These are phyloP conservation scores for Turnix velox DNA, from an alignment of 2,113 vertebrate genomes.

Conservation along the genomic window DNA sequence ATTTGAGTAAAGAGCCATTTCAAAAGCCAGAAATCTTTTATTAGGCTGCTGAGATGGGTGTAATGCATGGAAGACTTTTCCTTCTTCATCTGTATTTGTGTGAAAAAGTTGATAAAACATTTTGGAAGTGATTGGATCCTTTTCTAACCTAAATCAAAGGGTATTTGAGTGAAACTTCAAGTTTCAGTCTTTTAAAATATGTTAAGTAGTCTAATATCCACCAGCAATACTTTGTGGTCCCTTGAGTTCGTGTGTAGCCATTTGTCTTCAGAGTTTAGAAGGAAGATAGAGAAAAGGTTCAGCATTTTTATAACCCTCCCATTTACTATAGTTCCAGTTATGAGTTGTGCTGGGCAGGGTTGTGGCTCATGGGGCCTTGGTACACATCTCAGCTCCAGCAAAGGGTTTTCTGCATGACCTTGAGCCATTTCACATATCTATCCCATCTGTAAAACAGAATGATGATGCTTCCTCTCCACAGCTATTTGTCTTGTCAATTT, in stretches of 20 bases:
- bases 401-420: neutral
- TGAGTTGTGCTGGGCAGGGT: neutral
- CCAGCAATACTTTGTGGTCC: neutral
- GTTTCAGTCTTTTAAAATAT: neutral
- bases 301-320: neutral
- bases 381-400: neutral
- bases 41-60: neutral
- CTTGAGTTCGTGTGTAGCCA: neutral
- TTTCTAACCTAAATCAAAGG: neutral
- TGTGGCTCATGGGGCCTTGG: neutral
- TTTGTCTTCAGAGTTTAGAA: neutral
- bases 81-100: neutral
- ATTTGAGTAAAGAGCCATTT: neutral
- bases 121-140: neutral
- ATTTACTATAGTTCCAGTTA: neutral
- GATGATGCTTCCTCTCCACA: neutral
- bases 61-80: neutral
- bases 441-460: neutral
- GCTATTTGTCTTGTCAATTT: slow-evolving; percentile 27
- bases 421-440: neutral
- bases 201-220: neutral
- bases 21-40: neutral
- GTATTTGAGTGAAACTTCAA: neutral
- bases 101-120: rapidly evolving
- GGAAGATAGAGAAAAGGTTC: neutral